A percentile compares a stretch with the other conserved stretches of the same genome.
phyloP scores from a whole-genome alignment of 2,888 invertebrate genomes.

The Mesochorus sp. region DNA sequence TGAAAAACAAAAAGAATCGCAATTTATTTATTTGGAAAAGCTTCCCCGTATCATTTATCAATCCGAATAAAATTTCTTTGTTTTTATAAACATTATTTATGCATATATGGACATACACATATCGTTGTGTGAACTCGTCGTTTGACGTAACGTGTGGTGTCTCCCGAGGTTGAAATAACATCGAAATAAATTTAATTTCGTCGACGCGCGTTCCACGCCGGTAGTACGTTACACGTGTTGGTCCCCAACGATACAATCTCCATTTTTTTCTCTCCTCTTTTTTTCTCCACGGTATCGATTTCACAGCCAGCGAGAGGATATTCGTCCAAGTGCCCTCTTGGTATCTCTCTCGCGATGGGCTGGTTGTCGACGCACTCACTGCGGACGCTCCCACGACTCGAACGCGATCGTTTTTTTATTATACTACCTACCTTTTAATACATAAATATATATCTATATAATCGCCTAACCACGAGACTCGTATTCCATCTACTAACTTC shows the following conservation, averaged over 20 bases:
- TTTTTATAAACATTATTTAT: too few species aligned
- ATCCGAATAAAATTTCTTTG: not conserved
- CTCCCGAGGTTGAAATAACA: slow-evolving; percentile 69
- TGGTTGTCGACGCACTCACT: slow-evolving; percentile 26
- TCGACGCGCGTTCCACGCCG: slow-evolving; percentile 68
- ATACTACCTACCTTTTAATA: slow-evolving; percentile 36
- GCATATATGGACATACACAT: not conserved
- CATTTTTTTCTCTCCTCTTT: slow-evolving; percentile 39
- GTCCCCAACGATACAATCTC: slow-evolving; percentile 78
- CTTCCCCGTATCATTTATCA: not conserved
- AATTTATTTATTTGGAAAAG: not conserved
- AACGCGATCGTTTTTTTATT: slow-evolving; percentile 53
- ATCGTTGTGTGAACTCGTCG: not conserved
- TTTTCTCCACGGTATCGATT: slow-evolving; percentile 76
- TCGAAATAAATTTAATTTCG: slow-evolving; percentile 78
- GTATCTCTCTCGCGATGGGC: slow-evolving; percentile 11
- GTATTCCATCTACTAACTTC: slow-evolving; percentile 50
- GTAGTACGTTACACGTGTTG: slow-evolving; percentile 82
- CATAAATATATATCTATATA: slow-evolving; percentile 1
- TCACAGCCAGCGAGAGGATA: slow-evolving; percentile 75
- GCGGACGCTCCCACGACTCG: slow-evolving; percentile 60
- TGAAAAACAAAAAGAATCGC: too few species aligned
- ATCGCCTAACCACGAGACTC: slow-evolving; percentile 30
- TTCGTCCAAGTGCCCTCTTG: slow-evolving; percentile 50
- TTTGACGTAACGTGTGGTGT: slow-evolving; percentile 34